These are phyloP conservation scores for Lamellibrachia satsuma DNA, from an alignment of 2,888 invertebrate genomes.

Conservation along the genomic window DNA sequence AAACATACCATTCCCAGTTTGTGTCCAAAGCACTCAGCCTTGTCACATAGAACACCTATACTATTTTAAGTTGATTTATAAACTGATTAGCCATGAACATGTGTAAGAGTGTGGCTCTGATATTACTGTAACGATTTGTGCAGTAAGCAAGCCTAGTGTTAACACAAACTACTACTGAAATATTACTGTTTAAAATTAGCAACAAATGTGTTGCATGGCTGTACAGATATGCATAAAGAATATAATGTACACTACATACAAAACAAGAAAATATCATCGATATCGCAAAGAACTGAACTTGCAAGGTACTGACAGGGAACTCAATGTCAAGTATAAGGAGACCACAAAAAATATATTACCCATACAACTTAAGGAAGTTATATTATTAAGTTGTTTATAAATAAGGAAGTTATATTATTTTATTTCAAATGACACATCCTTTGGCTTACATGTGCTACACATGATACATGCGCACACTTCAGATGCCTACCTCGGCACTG, in stretches of 20 bases:
- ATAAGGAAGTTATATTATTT: too few species aligned
- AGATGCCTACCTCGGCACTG: too few species aligned
- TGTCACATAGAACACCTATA: too few species aligned
- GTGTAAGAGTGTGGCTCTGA: not conserved
- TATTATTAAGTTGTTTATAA: too few species aligned
- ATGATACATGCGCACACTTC: too few species aligned
- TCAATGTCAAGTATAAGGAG: not conserved
- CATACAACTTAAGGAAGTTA: too few species aligned
- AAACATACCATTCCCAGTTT: too few species aligned
- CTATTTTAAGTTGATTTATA: not conserved
- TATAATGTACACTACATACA: not conserved
- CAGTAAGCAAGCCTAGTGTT: not conserved
- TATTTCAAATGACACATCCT: too few species aligned
- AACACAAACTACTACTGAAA: not conserved
- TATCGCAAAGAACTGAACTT: not conserved
- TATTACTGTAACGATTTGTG: not conserved
- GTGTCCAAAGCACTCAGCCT: too few species aligned
- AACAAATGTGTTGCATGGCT: not conserved
- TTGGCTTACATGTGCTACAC: too few species aligned
- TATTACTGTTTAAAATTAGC: not conserved
- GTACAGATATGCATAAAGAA: not conserved
- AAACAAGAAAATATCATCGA: not conserved
- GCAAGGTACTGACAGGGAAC: not conserved
- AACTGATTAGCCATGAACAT: not conserved
- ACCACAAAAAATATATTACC: not conserved